A percentile compares a stretch with the other conserved stretches of the same genome.
Evolutionary conservation across 2,888 invertebrate species (phyloP).

Genomic region (Aproaerema taeniolella): DNA sequence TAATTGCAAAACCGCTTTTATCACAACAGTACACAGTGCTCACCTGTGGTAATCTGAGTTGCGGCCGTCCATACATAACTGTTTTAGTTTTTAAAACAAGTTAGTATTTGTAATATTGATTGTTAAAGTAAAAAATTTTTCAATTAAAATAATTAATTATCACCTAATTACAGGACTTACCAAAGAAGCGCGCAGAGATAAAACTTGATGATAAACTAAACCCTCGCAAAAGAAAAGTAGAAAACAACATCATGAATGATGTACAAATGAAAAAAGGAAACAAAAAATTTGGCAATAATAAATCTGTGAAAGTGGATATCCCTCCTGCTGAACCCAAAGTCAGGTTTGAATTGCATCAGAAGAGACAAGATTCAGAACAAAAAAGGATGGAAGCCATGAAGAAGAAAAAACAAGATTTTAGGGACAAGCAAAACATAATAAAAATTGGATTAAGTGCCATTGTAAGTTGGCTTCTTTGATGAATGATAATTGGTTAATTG

Average conservation of each 20-base stretch:
- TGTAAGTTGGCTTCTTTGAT: constrained; percentile 75
- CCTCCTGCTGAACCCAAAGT: neutral
- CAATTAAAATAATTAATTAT: too few relatives aligned
- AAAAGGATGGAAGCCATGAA: constrained; percentile 83
- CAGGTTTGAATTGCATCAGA: neutral
- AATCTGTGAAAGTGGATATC: neutral
- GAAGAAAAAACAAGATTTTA: constrained; percentile 80
- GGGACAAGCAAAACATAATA: constrained; percentile 80
- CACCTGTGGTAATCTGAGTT: too few relatives aligned
- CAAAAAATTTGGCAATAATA: neutral
- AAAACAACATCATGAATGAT: constrained; percentile 16
- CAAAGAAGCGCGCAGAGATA: too few relatives aligned
- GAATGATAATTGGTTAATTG: too few relatives aligned
- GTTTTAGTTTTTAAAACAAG: too few relatives aligned
- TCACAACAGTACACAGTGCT: too few relatives aligned
- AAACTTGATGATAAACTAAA: constrained; percentile 46
- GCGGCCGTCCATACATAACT: too few relatives aligned
- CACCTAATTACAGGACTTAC: too few relatives aligned
- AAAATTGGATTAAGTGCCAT: constrained; percentile 79
- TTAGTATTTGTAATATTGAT: too few relatives aligned
- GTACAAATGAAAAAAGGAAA: neutral
- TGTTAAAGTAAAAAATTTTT: too few relatives aligned
- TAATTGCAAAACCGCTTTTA: too few relatives aligned
- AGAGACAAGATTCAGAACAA: constrained; percentile 67
- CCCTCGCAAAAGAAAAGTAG: constrained; percentile 57